Base-by-base conservation (phyloP, 2,113 vertebrate genomes). In the Cyprinodon tularosa region DNA sequence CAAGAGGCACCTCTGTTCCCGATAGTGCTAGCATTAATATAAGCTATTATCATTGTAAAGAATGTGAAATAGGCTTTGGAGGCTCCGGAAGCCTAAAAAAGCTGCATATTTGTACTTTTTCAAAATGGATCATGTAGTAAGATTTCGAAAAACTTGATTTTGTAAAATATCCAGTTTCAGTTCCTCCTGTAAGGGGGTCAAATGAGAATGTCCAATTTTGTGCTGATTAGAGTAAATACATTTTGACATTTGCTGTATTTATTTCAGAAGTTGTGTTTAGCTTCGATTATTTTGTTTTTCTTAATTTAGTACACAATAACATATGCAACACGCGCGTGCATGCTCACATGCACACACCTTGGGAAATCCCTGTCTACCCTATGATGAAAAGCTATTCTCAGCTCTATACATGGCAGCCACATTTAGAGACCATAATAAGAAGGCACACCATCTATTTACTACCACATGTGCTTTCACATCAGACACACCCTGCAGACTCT, bases 401-500 rank as follows among this genome's bases (percentile, higher is more conserved):
- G 67, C 9, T 81, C 81, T 84, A 84, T 84, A 42, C 84, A 80
- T 83, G 89, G 83, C 78, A 57, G 62, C 74, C 75, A 62, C 87
- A 63, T 80, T 80, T 69, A 82, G 61, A 79, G 80, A 74, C 14
- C 59, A 44, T 71, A 76, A 75, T 78, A 85, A 77, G 90, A 86
- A 82, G 86, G 42, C 60, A 88, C 71, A 77, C 67, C 74, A 82
- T 80, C 22, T 68, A 73, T 72, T 20, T 66, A 66, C 64, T 78
- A 64, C 71, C 86, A 76, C 79, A 75, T 53, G 63, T 45, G 50
- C 59, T 74, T 67, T 61, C 39, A 64, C 53, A 44, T 63, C 60
- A 74, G 69, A 82, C 84, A 89, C 88, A 82, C 82, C 88, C 86
- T 76, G 48, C 73, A 81, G 72, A 75, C 80, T 86, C 47, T 76